A percentile compares a stretch with the other conserved stretches of the same genome.
These are phyloP conservation scores for Zaprionus tsacasi DNA, from an alignment of 1,140 invertebrate genomes.

Conservation along the genomic window DNA sequence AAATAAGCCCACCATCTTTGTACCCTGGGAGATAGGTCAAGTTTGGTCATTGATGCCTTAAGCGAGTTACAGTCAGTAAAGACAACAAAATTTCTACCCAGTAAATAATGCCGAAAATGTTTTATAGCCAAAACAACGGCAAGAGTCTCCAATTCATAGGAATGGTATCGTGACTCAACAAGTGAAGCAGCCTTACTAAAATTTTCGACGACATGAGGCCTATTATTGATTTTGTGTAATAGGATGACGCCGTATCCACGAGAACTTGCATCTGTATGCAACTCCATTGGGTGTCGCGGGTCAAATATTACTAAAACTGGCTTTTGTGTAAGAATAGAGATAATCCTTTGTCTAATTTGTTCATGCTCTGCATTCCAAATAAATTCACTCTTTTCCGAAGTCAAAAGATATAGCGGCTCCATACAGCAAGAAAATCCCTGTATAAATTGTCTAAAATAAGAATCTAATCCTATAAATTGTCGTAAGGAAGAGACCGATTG, in stretches of 20 bases:
- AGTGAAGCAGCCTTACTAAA: conserved; percentile 10
- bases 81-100: conserved; percentile 25
- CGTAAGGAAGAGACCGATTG: conserved; percentile 19
- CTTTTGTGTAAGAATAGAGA: conserved; percentile 2
- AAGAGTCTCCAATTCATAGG: conserved; percentile 1
- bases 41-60: conserved; percentile 19
- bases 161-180: not conserved
- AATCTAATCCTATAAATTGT: conserved; percentile 20
- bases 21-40: conserved; percentile 12
- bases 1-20: conserved; percentile 24
- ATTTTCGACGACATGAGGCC: conserved; percentile 10
- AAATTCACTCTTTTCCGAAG: conserved; percentile 18
- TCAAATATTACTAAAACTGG: conserved; percentile 15
- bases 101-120: not conserved
- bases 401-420: conserved; percentile 21
- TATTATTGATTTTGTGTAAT: conserved; percentile 10
- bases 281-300: not conserved
- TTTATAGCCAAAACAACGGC: not conserved
- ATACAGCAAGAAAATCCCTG: conserved; percentile 25
- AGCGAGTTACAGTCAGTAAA: conserved; percentile 23
- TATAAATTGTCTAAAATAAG: conserved; percentile 27
- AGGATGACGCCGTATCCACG: conserved; percentile 28
- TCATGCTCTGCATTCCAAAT: conserved; percentile 19
- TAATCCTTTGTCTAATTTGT: conserved; percentile 16
- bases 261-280: conserved; percentile 18